Evolutionary conservation across 2,888 invertebrate genomes (phyloP), one percentile per base, ranked within the genome.

Genomic region (Pilophorus perplexus): DNA sequence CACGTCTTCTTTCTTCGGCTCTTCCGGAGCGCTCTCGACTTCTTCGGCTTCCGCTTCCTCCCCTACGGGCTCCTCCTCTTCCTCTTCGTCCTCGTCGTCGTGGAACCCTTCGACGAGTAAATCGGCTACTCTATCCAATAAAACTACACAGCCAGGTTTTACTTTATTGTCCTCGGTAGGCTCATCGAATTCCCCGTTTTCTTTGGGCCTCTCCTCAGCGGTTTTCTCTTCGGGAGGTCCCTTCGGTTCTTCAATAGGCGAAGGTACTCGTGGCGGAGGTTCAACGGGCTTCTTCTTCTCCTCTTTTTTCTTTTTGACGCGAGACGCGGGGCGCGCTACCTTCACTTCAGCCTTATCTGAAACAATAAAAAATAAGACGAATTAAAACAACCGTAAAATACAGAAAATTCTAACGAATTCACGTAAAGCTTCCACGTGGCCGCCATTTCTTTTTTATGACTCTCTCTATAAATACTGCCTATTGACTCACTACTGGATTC

Each of bases 1-100:
- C 23, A 59, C 59, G 40, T 59, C 59, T 42, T 59, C 77, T 77
- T 74, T 79, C 77, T 72, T 57, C 46, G n/a, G 4, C 3, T 40
- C 40, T 12, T 46, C n/a, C n/a, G n/a, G n/a, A n/a, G n/a, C n/a
- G n/a, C n/a, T n/a, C n/a, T n/a, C n/a, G n/a, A n/a, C 44, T 14
- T 44, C 44, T 44, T 44, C 14, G n/a, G 8, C 18, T 44, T n/a
- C 14, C n/a, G n/a, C 38, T 57, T 78, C 76, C 69, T 28, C 57
- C 40, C 4, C 55, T 8, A 8, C 66, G 2, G 20, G n/a, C 8
- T 37, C 38, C 12, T 44, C 37, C 20, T 50, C 64, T 62, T 44
- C 48, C 57, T 42, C 46, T 20, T 33, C 50, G 18, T 50, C 25
- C 33, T 48, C 28, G 28, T 25, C 23, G 18, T 48, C 42, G 14